Evolutionary conservation across 2,113 vertebrate genomes (phyloP), one percentile per base, ranked within the genome.

Genomic region (Ginglymostoma cirratum): DNA sequence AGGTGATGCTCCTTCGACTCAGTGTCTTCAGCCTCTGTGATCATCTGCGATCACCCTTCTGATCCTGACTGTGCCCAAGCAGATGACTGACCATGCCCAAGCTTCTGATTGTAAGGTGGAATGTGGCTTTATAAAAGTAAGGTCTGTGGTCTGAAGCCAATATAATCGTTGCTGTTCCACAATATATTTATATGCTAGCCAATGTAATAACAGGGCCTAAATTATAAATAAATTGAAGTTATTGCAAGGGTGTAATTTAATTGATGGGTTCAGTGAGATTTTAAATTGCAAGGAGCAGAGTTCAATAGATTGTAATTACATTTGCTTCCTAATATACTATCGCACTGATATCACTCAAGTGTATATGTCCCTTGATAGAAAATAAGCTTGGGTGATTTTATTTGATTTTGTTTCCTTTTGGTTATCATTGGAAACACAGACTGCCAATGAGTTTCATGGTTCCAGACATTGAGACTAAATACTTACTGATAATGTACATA

Each of bases 281-380:
- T 48, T 86, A 86, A 86, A 86, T 48, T 86, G 42, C 45, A 21
- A 45, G 42, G 19, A 48, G 23, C 83, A 45, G 19, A 45, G 83
- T 86, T 86, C 83, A 86, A 86, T 86, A 86, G 83, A 48, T 86
- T 86, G 48, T 86, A 86, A 86, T 86, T 86, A 86, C 80, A 86
- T 48, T 21, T 86, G 42, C 38, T 83, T 83, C 78, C 38, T 38
- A 83, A 86, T 86, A 24, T 14, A 86, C 45, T 45, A 21, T 21
- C 48, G 38, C 42, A 42, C 19, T 48, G 3, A 86, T 24, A 86
- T 48, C 6, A 48, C 83, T 52, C 42, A 86, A 23, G 42, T 2
- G 45, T 52, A 23, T 24, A 86, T 48, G 19, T 48, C 48, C 83
- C 83, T 48, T 86, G 27, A 30, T 48, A 86, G 14, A 86, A 86